A percentile compares a stretch with the other conserved stretches of the same genome.
These are phyloP conservation scores for Anas capensis DNA, from an alignment of 2,797 vertebrate species.

Conservation along the genomic window DNA sequence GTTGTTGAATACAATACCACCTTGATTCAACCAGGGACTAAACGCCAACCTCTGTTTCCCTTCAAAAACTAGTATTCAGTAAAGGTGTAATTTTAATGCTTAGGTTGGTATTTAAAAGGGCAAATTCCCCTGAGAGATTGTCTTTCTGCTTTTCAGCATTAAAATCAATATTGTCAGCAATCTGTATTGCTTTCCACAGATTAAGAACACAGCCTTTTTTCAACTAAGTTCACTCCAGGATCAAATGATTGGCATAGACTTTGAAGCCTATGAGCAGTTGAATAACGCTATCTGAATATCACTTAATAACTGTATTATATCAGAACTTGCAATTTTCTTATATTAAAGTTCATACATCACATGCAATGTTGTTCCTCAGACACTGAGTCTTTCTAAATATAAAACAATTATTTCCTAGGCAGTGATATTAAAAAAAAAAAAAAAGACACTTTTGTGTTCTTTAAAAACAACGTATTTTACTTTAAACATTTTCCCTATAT, in stretches of 20 bases:
- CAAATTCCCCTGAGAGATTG: background rate
- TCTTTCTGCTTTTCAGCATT: background rate
- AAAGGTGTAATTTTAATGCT: slow-evolving; percentile 26
- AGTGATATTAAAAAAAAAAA: background rate
- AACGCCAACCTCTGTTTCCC: background rate
- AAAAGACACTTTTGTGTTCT: background rate
- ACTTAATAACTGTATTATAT: background rate
- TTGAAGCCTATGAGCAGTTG: slow-evolving; percentile 3
- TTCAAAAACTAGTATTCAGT: slow-evolving; percentile 22
- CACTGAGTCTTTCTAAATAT: background rate
- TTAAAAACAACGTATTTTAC: background rate
- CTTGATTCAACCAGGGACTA: slow-evolving; percentile 7
- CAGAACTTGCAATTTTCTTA: slow-evolving; percentile 22
- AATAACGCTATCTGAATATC: background rate
- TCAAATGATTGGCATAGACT: slow-evolving; percentile 27
- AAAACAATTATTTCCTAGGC: background rate
- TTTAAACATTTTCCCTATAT: background rate
- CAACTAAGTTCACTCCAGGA: slow-evolving; percentile 11
- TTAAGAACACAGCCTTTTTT: slow-evolving; percentile 17
- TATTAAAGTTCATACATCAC: background rate
- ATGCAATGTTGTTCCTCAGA: background rate
- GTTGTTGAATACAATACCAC: background rate
- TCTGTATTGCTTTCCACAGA: background rate
- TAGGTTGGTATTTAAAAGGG: background rate
- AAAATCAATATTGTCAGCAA: slow-evolving; percentile 25